These are phyloP conservation scores for Paralinhomoeus sp. DNA, from an alignment of 2,888 invertebrate genomes.

Conservation along the genomic window DNA sequence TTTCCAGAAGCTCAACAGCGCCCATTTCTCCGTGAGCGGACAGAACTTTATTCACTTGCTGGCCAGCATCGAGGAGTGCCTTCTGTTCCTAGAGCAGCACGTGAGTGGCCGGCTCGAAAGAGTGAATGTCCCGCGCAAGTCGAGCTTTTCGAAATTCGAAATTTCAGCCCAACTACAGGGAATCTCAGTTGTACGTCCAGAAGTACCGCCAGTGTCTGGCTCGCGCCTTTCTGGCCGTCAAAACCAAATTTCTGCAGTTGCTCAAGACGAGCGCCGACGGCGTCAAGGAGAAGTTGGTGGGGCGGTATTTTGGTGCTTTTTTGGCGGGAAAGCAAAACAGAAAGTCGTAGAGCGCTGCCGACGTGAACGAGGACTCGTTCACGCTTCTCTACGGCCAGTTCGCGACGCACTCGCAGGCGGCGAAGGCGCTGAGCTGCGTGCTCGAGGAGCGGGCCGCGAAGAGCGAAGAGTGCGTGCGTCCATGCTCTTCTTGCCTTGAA, in stretches of 20 bases:
- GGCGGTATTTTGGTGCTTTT: neutral
- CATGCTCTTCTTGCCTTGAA: too few relatives aligned
- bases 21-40: slow-evolving; percentile 22
- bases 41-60: slow-evolving; percentile 29
- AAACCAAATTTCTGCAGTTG: slow-evolving; percentile 50
- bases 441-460: neutral
- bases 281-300: slow-evolving; percentile 25
- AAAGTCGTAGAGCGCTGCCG: neutral
- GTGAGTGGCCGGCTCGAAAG: neutral
- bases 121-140: too few relatives aligned
- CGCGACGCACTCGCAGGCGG: slow-evolving; percentile 63
- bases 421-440: slow-evolving; percentile 31
- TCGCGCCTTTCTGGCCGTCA: slow-evolving; percentile 52
- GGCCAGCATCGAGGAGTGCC: slow-evolving; percentile 27
- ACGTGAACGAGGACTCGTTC: slow-evolving; percentile 38
- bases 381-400: slow-evolving; percentile 73
- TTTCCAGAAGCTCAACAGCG: slow-evolving; percentile 2
- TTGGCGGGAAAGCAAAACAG: neutral
- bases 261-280: slow-evolving; percentile 56
- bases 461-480: neutral
- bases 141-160: neutral
- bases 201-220: slow-evolving; percentile 43
- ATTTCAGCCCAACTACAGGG: slow-evolving; percentile 48
- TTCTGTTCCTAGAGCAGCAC: slow-evolving; percentile 19
- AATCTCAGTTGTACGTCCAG: slow-evolving; percentile 50